Percentiles rank a stretch among this genome's conserved stretches.
Evolutionary conservation across 2,888 invertebrate genomes (phyloP).

Genomic region (Chymomyza caudatula): DNA sequence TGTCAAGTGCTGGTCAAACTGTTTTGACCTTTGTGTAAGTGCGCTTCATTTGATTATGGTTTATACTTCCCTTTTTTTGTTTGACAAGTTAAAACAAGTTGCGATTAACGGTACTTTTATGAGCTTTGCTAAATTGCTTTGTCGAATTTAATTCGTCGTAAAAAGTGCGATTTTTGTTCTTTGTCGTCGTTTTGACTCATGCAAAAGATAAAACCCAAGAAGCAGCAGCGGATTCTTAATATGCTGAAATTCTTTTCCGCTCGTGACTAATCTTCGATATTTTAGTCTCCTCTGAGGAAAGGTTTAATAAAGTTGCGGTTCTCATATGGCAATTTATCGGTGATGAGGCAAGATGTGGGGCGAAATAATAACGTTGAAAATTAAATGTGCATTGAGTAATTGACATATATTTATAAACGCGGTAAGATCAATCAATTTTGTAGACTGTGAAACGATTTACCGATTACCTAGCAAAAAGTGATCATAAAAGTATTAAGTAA

Average conservation of each 20-base stretch:
- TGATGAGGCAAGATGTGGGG: too few species aligned
- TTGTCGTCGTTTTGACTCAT: not conserved
- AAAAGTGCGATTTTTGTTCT: slow-evolving; percentile 4
- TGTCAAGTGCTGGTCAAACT: slow-evolving; percentile 23
- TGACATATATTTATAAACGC: too few species aligned
- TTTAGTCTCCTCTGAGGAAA: not conserved
- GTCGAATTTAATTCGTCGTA: not conserved
- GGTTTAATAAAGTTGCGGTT: not conserved
- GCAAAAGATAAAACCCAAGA: not conserved
- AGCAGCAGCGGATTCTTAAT: not conserved
- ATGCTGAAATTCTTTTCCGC: not conserved
- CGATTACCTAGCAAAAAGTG: too few species aligned
- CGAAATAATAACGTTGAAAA: too few species aligned
- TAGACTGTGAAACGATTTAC: too few species aligned
- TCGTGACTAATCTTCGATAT: not conserved
- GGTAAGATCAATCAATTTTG: too few species aligned
- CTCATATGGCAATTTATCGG: not conserved
- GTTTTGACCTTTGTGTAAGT: slow-evolving; percentile 27
- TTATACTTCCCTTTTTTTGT: not conserved
- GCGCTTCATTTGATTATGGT: not conserved
- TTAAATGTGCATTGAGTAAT: too few species aligned
- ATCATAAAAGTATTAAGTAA: too few species aligned
- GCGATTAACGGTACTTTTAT: slow-evolving; percentile 25
- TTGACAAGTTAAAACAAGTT: slow-evolving; percentile 38
- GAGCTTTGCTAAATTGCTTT: slow-evolving; percentile 2